Evolutionary conservation across 2,888 invertebrate genomes (phyloP), one percentile per base, ranked within the genome.

Genomic region (Nomada ruficornis): DNA sequence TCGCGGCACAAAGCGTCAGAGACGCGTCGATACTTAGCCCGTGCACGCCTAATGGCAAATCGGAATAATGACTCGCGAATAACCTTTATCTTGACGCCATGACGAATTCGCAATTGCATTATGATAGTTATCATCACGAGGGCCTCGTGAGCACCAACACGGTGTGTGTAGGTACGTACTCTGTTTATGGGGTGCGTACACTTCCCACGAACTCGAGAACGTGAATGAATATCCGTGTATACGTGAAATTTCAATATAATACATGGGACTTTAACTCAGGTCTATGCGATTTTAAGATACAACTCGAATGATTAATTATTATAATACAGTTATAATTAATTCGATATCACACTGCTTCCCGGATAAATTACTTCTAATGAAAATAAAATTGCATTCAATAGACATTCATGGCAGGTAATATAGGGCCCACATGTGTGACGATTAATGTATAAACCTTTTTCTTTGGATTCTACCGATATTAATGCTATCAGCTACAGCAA

Each of bases 81-180:
- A 90, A 90, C 88, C 91, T 91, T 90, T 91, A 92, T 92, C 90
- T 36, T 36, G 91, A 89, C 89, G 87, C 91, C 92, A 90, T 92
- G 91, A 91, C 93, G 89, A 93, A 93, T 93, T 91, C 90, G 90
- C 92, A 92, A 92, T 93, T 91, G 92, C 92, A 89, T 89, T 84
- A 83, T 36, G 89, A 91, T 91, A 89, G 90, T 91, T 92, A 91
- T 93, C 92, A 91, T 93, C 91, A 76, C 78, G 63, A 79, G 83
- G 72, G 80, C 80, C 76, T 69, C 69, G 69, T 83, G 82, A 85
- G 84, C 85, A 84, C 85, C 68, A 64, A 50, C 54, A 50, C 63
- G 80, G 67, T 74, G 26, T 26, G 26, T 26, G 26, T 26, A 26
- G 26, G 26, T 26, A 26, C 26, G 62, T 62, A 64, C 78, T 77